Evolutionary conservation across 1,140 invertebrate genomes (phyloP).

Genomic region (Vollenhovia emeryi): DNA sequence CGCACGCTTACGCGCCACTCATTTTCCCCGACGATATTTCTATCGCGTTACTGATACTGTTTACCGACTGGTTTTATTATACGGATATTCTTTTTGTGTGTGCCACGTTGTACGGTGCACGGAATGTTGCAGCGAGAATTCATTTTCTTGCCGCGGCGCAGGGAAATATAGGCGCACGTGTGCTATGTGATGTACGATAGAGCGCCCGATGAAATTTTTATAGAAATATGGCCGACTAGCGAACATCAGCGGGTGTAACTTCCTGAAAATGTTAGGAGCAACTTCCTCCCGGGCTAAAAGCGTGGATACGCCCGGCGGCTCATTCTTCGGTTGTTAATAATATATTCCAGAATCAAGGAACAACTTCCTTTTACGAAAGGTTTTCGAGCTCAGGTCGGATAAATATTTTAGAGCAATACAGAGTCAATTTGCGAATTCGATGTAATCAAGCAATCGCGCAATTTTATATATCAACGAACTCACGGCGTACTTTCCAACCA

Average conservation of each 20-base stretch:
- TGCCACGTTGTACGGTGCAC: background rate
- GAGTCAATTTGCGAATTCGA: slow-evolving; percentile 15
- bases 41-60: background rate
- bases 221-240: slow-evolving; percentile 27
- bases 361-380: background rate
- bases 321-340: slow-evolving; percentile 49
- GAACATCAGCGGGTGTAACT: slow-evolving; percentile 63
- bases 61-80: background rate
- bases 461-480: slow-evolving; percentile 11
- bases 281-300: slow-evolving; percentile 19
- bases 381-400: background rate
- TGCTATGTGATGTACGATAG: slow-evolving; percentile 49
- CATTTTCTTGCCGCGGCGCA: slow-evolving; percentile 35
- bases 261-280: slow-evolving; percentile 56
- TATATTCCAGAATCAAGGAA: slow-evolving; percentile 6
- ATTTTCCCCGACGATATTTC: background rate
- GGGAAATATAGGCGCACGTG: slow-evolving; percentile 27
- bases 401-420: slow-evolving; percentile 29
- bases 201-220: slow-evolving; percentile 57
- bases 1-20: no score
- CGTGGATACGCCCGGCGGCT: background rate
- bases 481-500: background rate
- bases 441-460: background rate
- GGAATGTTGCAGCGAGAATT: slow-evolving; percentile 3
- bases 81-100: slow-evolving; percentile 19